Evolutionary conservation across 2,888 invertebrate species (phyloP), one percentile per base, ranked within the genome.

Genomic region (Clunio marinus): DNA sequence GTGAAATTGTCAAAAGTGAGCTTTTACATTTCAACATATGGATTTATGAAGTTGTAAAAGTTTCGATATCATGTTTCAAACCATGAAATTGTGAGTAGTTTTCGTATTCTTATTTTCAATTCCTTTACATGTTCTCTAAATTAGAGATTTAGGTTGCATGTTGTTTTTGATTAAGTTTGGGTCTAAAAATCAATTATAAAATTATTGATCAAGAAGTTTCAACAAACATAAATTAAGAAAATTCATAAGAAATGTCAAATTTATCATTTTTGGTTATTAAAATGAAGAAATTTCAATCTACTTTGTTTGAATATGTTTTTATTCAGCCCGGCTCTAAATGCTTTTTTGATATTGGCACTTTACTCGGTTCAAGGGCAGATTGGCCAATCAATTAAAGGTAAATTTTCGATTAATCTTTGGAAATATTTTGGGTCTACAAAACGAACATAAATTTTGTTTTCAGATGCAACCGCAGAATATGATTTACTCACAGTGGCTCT

Each of bases 1-100:
- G 20, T 51, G 51, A 51, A 51, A 17, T 51, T 51, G 51, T 45
- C 4, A 10, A 32, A 32, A 32, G 32, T 32, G 32, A 32, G n/a
- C 25, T 25, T n/a, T 24, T n/a, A 27, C 57, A 57, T 57, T 51
- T 17, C 20, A 51, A 51, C 17, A 7, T 57, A 57, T 57, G 25
- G 57, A 57, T 57, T 57, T 20, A 24, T 57, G 57, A 57, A 57
- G 57, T 57, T 57, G 15, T 57, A 57, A 57, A 57, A 57, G 57
- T 57, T 57, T 41, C 25, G 25, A 22, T 57, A 57, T 57, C 57
- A 57, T 57, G 57, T 57, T 57, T 27, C 57, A 2, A 7, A 10
- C 4, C 41, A 22, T 51, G 17, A n/a, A 3, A 22, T 51, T 51
- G 51, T 51, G 22, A 51, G 51, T 51, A 22, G 22, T 51, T n/a